Base-by-base conservation (phyloP, 2,113 vertebrate genomes). In the Pseudorasbora parva region DNA sequence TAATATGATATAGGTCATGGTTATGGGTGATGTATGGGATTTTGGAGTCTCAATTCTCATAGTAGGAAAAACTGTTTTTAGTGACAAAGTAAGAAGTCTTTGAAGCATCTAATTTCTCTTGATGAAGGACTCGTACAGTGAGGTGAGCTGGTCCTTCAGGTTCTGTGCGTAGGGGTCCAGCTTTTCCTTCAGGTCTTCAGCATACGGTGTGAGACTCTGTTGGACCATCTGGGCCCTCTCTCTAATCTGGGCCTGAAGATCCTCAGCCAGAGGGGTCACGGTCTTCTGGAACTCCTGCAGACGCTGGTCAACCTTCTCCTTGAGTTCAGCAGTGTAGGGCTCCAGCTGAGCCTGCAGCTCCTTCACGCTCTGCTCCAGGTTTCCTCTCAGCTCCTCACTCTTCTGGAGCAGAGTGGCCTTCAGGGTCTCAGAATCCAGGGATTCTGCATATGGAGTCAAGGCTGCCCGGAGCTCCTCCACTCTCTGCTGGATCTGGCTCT, bases 401-500 rank as follows among this genome's bases (percentile, higher is more conserved):
- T 86, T 91, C 78, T 89, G 72, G 76, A 88, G 64, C 45, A 92
- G 47, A 3, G 80, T 43, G n/a, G 80, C 25, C 74, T 87, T 88
- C 71, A 93, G 8, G 54, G 89, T 54, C 17, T 91, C 87, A 2
- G 90, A 15, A 47, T 88, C 87, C 82, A 92, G 86, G 80, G 88
- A 59, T 27, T 92, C 85, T 0, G 88, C 89, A 27, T 89, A 85
- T 17, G 89, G 78, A 69, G 87, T 85, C 0, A 94, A 90, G 19
- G 92, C 92, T 0, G 21, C 84, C 27, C 86, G 93, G 25, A 98
- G 90, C 60, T 93, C 93, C 83, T 96, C 93, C 85, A 97, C 83
- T 82, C 93, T 94, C 45, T 5, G 11, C 88, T 94, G 95, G 88
- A 97, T 90, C 25, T 91, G 62, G 0, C 25, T 71, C 62, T 94